phyloP scores from a whole-genome alignment of 2,888 invertebrate species.

The Phyto melanocephala region DNA sequence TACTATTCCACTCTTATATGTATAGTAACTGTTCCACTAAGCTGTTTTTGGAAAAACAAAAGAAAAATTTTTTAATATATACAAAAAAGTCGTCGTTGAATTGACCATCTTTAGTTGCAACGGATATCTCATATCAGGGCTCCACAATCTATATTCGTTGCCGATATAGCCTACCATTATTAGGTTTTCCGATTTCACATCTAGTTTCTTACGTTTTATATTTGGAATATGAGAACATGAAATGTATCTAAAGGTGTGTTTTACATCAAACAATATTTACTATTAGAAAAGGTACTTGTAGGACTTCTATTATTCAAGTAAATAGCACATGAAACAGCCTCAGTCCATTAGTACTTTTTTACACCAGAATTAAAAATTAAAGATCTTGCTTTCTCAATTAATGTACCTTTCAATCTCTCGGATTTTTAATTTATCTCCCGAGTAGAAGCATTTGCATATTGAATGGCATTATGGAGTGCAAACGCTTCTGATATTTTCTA shows the following conservation, averaged over 20 bases:
- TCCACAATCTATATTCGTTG: slow-evolving; percentile 36
- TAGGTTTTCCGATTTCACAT: slow-evolving; percentile 3
- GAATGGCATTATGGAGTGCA: too few relatives aligned
- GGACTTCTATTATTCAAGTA: neutral
- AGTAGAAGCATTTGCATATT: slow-evolving; percentile 16
- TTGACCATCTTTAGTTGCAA: too few relatives aligned
- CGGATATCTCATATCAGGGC: too few relatives aligned
- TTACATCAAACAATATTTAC: slow-evolving; percentile 13
- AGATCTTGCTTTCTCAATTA: neutral
- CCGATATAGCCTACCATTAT: slow-evolving; percentile 27
- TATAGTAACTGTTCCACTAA: too few relatives aligned
- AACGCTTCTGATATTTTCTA: too few relatives aligned
- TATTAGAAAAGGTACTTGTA: neutral
- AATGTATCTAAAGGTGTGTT: slow-evolving; percentile 21
- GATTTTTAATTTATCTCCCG: slow-evolving; percentile 4
- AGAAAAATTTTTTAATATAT: too few relatives aligned
- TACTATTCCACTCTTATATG: too few relatives aligned
- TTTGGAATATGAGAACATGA: slow-evolving; percentile 17
- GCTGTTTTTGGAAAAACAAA: too few relatives aligned
- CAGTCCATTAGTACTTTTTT: neutral
- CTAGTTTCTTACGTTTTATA: slow-evolving; percentile 1
- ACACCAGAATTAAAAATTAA: neutral
- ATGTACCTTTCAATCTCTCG: neutral
- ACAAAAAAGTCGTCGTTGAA: too few relatives aligned
- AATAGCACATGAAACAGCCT: neutral